Evolutionary conservation across 1,140 invertebrate species (phyloP), one percentile per base, ranked within the genome.

Genomic region (Scaptomyza graminum): DNA sequence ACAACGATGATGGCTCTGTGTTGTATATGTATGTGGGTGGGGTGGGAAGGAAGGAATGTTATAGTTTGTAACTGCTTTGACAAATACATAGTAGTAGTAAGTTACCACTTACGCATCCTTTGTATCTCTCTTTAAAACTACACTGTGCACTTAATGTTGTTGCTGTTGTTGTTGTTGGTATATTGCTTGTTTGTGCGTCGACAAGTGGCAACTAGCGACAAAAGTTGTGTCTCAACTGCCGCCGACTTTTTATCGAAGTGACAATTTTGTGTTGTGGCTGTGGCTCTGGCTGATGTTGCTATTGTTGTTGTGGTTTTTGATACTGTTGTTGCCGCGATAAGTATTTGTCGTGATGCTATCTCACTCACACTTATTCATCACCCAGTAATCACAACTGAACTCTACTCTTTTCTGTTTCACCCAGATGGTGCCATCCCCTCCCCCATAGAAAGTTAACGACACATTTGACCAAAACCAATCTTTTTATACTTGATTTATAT

Each of bases 1-100:
- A 91, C 43, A 91, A 51, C 5, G 90, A 90, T 34, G 90, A 90
- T 13, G 90, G 90, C 52, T 91, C 90, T 91, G 68, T 5, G 22
- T 41, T n/a, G 11, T 2, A 43, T 13, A n/a, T n/a, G n/a, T n/a
- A n/a, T n/a, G n/a, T n/a, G n/a, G n/a, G 41, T 15, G 41, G 52
- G 2, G 12, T 8, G 15, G 63, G 41, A 22, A 47, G 39, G 16
- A 22, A 15, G n/a, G 1, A 37, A 25, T 37, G 43, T 1, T 50
- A 18, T 55, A 59, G 31, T 25, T 22, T 56, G 16, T 50, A 8
- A 5, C 16, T 64, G 13, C 9, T 34, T 16, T n/a, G 5, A 16
- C 28, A 7, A 13, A 18, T 15, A 11, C n/a, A 4, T 15, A 43
- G 22, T 39, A n/a, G 37, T 41, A 5, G 12, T 41, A n/a, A n/a